Conservation (phyloP, 1,140 invertebrate genomes). For the Odontomachus brunneus region DNA sequence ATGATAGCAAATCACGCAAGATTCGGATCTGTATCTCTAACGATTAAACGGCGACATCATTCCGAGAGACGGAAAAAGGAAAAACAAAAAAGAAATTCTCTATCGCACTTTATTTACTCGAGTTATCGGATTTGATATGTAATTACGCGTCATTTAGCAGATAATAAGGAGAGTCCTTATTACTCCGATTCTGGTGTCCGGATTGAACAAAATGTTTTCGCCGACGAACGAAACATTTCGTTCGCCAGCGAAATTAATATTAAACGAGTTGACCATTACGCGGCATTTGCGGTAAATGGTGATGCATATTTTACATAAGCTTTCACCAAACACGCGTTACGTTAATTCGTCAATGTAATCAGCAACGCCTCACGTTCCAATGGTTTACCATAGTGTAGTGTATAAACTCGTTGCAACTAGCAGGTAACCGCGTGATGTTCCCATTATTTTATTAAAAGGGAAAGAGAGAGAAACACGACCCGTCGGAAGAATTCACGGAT, state of each 20-base stretch:
- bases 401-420: conserved; percentile 12
- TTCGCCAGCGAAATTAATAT: conserved; percentile 62
- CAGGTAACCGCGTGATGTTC: not conserved
- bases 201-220: conserved; percentile 17
- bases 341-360: conserved; percentile 66
- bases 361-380: conserved; percentile 26
- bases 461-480: not conserved
- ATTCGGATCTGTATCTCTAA: not conserved
- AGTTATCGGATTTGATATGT: not conserved
- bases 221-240: too few species aligned
- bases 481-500: not conserved
- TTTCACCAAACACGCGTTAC: conserved; percentile 52
- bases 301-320: conserved; percentile 32
- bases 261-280: conserved; percentile 56
- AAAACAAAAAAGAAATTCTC: not conserved
- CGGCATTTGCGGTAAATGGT: conserved; percentile 25
- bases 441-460: conserved; percentile 1
- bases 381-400: conserved; percentile 8
- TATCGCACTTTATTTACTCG: not conserved
- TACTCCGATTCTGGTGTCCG: not conserved
- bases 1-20: not conserved
- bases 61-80: not conserved
- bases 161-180: not conserved
- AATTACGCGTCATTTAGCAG: not conserved
- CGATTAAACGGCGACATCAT: not conserved